Percentiles rank a stretch among this genome's conserved stretches.
phyloP scores from a whole-genome alignment of 2,888 invertebrate genomes.

The Synanthedon andrenaeformis region DNA sequence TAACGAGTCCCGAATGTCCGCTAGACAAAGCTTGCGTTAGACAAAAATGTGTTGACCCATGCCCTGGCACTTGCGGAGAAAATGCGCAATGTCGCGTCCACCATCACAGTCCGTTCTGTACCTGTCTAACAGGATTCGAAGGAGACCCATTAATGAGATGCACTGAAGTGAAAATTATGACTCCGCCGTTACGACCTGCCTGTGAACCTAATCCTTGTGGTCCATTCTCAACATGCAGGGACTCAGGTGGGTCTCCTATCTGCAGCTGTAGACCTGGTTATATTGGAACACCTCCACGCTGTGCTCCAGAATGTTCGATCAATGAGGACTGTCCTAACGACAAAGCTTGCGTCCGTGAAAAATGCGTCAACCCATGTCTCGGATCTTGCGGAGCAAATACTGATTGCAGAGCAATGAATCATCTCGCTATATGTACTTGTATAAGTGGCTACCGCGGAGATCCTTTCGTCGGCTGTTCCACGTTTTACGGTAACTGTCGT shows the following conservation, averaged over 20 bases:
- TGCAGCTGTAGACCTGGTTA: conserved; percentile 75
- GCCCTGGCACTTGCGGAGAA: conserved; percentile 78
- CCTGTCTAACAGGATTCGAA: conserved; percentile 77
- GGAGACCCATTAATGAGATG: conserved; percentile 80
- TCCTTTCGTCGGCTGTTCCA: conserved; percentile 72
- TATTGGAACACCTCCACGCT: conserved; percentile 76
- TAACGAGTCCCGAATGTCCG: conserved; percentile 83
- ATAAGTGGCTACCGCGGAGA: conserved; percentile 76
- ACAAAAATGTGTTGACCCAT: conserved; percentile 85
- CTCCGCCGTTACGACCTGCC: conserved; percentile 62
- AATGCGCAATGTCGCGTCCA: conserved; percentile 79
- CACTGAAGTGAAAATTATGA: conserved; percentile 50
- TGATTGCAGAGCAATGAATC: conserved; percentile 78
- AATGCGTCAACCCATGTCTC: conserved; percentile 80
- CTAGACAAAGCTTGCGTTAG: conserved; percentile 80
- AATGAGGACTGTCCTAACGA: conserved; percentile 81
- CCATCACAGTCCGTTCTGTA: conserved; percentile 78
- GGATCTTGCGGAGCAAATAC: conserved; percentile 79
- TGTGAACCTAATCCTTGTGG: conserved; percentile 80
- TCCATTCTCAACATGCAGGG: conserved; percentile 73
- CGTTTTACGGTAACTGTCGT: conserved; percentile 30
- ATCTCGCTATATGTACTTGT: conserved; percentile 83
- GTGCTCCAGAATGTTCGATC: conserved; percentile 81
- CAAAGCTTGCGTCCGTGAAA: conserved; percentile 78
- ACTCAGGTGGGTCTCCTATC: conserved; percentile 58